phyloP scores from a whole-genome alignment of 2,888 invertebrate species.

The Xestobium rufovillosum region DNA sequence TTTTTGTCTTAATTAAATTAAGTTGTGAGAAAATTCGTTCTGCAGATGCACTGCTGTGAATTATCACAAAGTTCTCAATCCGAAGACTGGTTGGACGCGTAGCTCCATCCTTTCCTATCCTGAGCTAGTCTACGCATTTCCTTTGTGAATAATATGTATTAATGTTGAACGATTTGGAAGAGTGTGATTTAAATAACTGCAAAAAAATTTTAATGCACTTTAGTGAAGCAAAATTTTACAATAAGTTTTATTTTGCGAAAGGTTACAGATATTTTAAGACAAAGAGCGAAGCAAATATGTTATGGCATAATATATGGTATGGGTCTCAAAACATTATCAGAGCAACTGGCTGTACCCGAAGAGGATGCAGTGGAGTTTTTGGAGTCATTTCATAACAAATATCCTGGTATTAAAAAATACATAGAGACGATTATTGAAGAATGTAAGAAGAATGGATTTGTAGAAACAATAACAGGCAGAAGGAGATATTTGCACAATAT shows the following conservation, averaged over 20 bases:
- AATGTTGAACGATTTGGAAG: too few species aligned
- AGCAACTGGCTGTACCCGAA: conserved; percentile 69
- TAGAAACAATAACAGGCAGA: conserved; percentile 76
- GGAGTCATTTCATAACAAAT: conserved; percentile 71
- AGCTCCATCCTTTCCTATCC: too few species aligned
- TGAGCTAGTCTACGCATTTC: too few species aligned
- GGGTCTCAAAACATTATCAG: conserved; percentile 74
- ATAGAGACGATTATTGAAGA: conserved; percentile 47
- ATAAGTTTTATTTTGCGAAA: conserved; percentile 30
- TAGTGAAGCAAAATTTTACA: conserved; percentile 8
- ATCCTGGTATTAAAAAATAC: conserved; percentile 62
- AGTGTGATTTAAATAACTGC: too few species aligned
- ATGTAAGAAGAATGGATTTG: conserved; percentile 66
- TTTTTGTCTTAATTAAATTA: too few species aligned
- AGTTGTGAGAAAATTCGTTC: too few species aligned
- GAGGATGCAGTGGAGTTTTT: conserved; percentile 73
- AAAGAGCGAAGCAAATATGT: conserved; percentile 85
- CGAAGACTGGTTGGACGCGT: too few species aligned
- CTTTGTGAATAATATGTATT: too few species aligned
- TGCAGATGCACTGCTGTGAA: too few species aligned
- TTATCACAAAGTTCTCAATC: too few species aligned
- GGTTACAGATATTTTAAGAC: conserved; percentile 71
- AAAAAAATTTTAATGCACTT: too few species aligned
- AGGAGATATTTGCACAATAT: conserved; percentile 72
- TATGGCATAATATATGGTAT: conserved; percentile 98